Evolutionary conservation across 2,888 invertebrate species (phyloP), one percentile per base, ranked within the genome.

Genomic region (Byasa hedistus): DNA sequence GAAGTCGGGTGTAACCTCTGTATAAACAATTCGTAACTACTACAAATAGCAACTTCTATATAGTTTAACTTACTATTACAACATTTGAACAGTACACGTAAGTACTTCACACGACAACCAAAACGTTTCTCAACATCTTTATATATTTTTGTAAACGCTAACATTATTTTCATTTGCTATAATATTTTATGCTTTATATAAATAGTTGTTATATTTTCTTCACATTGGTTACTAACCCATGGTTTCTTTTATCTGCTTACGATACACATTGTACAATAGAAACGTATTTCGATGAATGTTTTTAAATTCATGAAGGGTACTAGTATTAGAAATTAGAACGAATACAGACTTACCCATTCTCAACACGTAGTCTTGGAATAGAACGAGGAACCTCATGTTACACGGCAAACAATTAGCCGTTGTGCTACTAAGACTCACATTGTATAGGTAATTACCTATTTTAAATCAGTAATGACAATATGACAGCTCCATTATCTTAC

Each of bases 21-120:
- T 56, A 63, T 63, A 51, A 66, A 63, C 48, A 58, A 63, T 60
- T 60, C 21, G 21, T 17, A 57, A 27, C 57, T 3, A 63, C 27
- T 21, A 22, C 24, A 51, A 58, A 62, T 15, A 19, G 48, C 61
- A 57, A 61, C 22, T 56, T 55, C 2, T 10, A 44, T 17, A 44
- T 19, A 19, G 19, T 19, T 44, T 17, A 17, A 19, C 3, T 44
- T 44, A 44, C 3, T 44, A 44, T 44, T 44, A 10, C 44, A 44
- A 19, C 4, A 4, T 44, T 19, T 19, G 44, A 44, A 10, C 1
- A 44, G 3, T 19, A 19, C 17, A 19, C 44, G 44, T 2, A 44
- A 19, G 44, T 44, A 17, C 19, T 19, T 44, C 17, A 44, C 19
- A 44, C 39, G 5, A 17, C 19, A 44, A 44, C 17, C 5, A 19